phyloP scores from a whole-genome alignment of 1,140 invertebrate genomes.

The Leptinotarsa lineolata region DNA sequence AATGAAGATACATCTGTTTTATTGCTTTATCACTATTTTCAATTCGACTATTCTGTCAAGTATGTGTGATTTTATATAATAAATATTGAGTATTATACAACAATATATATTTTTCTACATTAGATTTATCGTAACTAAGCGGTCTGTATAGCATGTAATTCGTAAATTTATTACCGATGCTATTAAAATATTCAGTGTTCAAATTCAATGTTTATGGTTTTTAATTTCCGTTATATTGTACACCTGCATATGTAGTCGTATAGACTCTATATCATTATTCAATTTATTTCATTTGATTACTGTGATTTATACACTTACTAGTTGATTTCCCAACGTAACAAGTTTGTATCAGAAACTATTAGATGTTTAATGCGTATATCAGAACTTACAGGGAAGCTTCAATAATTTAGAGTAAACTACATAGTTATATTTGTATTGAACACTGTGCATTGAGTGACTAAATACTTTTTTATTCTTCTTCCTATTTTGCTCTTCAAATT shows the following conservation, averaged over 20 bases:
- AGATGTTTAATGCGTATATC: constrained; percentile 5
- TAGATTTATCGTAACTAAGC: neutral
- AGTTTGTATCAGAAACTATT: constrained; percentile 20
- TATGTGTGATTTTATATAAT: too few species aligned
- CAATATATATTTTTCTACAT: too few species aligned
- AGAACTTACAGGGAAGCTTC: neutral
- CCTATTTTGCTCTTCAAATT: too few species aligned
- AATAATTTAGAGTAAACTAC: neutral
- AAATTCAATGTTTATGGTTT: constrained; percentile 23
- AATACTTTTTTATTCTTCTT: too few species aligned
- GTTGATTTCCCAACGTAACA: constrained; percentile 15
- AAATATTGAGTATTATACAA: too few species aligned
- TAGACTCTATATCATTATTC: constrained; percentile 19
- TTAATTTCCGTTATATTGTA: constrained; percentile 27
- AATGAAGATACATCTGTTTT: too few species aligned
- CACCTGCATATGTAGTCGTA: constrained; percentile 17
- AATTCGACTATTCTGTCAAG: too few species aligned
- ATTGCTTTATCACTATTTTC: too few species aligned
- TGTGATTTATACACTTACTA: constrained; percentile 21
- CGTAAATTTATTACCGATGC: neutral
- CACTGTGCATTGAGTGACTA: too few species aligned
- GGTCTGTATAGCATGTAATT: neutral
- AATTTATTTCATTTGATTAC: constrained; percentile 24
- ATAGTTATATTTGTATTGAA: too few species aligned
- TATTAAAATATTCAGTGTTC: constrained; percentile 11